A percentile compares a stretch with the other conserved stretches of the same genome.
Evolutionary conservation across 2,113 vertebrate species (phyloP).

Genomic region (Apodemus speciosus): DNA sequence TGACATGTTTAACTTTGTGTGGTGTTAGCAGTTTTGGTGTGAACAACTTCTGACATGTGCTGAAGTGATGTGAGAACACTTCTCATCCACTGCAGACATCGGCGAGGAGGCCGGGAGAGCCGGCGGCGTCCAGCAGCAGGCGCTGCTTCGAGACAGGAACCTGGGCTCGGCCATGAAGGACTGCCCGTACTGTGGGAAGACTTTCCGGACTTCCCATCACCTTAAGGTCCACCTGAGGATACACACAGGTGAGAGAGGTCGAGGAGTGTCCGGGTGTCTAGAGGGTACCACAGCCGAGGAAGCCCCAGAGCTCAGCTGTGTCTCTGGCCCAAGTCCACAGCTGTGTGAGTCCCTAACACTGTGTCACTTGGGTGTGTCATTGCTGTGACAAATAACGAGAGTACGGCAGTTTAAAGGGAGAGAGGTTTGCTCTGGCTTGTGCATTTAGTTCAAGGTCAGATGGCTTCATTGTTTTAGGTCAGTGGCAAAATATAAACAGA

Average conservation of each 20-base stretch:
- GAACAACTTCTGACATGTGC: slow-evolving; percentile 88
- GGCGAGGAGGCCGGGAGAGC: slow-evolving; percentile 96
- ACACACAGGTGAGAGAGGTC: slow-evolving; percentile 95
- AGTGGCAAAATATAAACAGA: not conserved
- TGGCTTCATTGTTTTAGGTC: not conserved
- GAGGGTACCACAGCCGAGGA: not conserved
- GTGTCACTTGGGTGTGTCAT: not conserved
- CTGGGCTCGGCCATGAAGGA: slow-evolving; percentile 97
- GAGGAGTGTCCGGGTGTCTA: not conserved
- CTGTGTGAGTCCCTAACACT: fast-evolving
- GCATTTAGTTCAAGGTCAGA: no score
- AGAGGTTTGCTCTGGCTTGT: not conserved
- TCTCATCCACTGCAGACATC: slow-evolving; percentile 92
- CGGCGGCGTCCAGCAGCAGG: slow-evolving; percentile 89
- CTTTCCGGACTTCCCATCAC: slow-evolving; percentile 98
- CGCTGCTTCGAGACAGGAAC: slow-evolving; percentile 93
- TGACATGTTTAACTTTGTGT: slow-evolving; percentile 94
- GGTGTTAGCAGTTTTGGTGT: slow-evolving; percentile 91
- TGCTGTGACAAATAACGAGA: not conserved
- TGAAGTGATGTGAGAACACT: slow-evolving; percentile 94
- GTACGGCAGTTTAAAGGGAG: not conserved
- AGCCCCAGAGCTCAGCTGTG: no score
- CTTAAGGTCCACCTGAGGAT: slow-evolving; percentile 99
- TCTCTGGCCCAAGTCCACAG: not conserved
- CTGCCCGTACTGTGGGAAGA: slow-evolving; percentile 98